Conservation (phyloP, 2,113 vertebrate genomes). For the Labeo catla region DNA sequence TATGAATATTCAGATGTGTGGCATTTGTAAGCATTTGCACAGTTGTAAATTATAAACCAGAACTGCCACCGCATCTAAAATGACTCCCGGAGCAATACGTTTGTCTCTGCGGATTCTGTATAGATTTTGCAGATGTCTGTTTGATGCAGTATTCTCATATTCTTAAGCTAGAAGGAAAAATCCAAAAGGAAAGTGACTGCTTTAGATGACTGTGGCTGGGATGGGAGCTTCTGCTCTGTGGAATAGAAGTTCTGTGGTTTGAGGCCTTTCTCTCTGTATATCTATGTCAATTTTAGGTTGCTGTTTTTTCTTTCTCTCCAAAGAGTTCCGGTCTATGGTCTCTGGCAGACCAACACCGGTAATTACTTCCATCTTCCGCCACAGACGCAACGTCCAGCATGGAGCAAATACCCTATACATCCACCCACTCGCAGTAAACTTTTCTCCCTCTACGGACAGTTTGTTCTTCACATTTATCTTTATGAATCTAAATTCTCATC, state of each 20-base stretch:
- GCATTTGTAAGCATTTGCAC: not conserved
- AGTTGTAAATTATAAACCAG: constrained; percentile 12
- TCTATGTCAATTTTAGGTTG: constrained; percentile 18
- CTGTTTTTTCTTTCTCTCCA: constrained; percentile 6
- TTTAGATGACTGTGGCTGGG: constrained; percentile 20
- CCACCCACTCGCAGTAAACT: not conserved
- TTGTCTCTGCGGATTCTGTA: not conserved
- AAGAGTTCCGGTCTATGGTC: constrained; percentile 11
- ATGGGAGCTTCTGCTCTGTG: not conserved
- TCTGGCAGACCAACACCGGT: constrained; percentile 36
- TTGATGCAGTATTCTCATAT: constrained; percentile 21
- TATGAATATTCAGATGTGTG: not conserved
- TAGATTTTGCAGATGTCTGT: constrained; percentile 33
- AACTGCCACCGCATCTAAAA: not conserved
- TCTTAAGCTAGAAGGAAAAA: not conserved
- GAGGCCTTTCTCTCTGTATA: constrained; percentile 26
- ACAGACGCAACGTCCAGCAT: constrained; percentile 39
- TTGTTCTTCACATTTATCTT: not conserved
- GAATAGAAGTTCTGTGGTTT: constrained; percentile 25
- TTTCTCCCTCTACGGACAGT: not conserved
- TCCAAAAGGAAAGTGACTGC: not conserved
- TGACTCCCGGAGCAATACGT: not conserved
- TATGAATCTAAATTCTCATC: not conserved
- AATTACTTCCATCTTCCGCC: constrained; percentile 52
- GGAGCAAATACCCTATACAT: constrained; percentile 34